A percentile compares a stretch with the other conserved stretches of the same genome.
These are phyloP conservation scores for Cryptocephalus moraei DNA, from an alignment of 2,888 invertebrate species.

Conservation along the genomic window DNA sequence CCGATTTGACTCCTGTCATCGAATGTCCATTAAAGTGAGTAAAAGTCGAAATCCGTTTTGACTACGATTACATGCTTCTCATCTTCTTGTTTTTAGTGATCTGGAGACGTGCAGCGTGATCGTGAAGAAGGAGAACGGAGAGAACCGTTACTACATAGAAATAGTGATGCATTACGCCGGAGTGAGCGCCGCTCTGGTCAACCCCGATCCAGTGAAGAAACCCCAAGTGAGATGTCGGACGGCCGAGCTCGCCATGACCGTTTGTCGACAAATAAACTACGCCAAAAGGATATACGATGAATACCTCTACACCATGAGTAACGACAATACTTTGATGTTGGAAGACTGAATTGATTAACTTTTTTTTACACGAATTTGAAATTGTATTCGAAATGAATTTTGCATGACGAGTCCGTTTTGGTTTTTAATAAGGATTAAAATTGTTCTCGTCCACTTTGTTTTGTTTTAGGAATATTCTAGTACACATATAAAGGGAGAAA, in stretches of 20 bases:
- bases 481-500: too few relatives aligned
- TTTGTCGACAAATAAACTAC: conserved; percentile 76
- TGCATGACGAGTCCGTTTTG: too few relatives aligned
- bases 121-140: conserved; percentile 37
- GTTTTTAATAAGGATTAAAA: too few relatives aligned
- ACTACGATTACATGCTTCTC: not conserved
- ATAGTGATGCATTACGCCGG: conserved; percentile 51
- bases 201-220: conserved; percentile 48
- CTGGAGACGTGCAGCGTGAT: conserved; percentile 56
- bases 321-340: conserved; percentile 21
- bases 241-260: conserved; percentile 56
- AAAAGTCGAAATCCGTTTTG: not conserved
- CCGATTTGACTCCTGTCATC: conserved; percentile 45
- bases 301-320: conserved; percentile 56
- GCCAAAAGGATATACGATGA: conserved; percentile 81
- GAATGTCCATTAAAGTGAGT: conserved; percentile 51
- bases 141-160: conserved; percentile 56
- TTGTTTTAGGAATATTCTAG: too few relatives aligned
- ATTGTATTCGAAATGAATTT: too few relatives aligned
- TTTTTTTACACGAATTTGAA: too few relatives aligned
- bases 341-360: conserved; percentile 25
- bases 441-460: too few relatives aligned
- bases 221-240: conserved; percentile 72
- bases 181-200: conserved; percentile 35
- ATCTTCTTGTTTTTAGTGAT: conserved; percentile 40